These are phyloP conservation scores for Dendropsophus ebraccatus DNA, from an alignment of 2,113 vertebrate genomes.

Conservation along the genomic window DNA sequence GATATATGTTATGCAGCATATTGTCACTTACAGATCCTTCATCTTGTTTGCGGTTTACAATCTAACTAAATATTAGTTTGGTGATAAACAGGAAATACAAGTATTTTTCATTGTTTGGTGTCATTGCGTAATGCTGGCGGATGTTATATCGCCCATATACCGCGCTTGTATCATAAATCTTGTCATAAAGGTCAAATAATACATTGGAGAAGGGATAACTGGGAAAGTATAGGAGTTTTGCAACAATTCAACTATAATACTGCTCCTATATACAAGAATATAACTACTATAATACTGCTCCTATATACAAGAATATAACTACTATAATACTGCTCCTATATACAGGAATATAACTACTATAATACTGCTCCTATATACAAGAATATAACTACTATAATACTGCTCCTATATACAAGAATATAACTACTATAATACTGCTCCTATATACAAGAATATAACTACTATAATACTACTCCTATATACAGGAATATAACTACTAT, in stretches of 20 bases:
- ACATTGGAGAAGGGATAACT: neutral
- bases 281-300: slow-evolving; percentile 4
- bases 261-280: neutral
- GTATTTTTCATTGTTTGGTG: neutral
- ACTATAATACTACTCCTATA: no score
- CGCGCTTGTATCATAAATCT: neutral
- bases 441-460: no score
- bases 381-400: slow-evolving; percentile 7
- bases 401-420: neutral
- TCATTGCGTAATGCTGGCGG: neutral
- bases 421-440: neutral
- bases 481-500: no score
- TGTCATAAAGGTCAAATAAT: neutral
- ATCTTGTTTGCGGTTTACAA: neutral
- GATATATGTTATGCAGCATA: no score
- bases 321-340: neutral
- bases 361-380: neutral
- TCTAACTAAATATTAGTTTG: neutral
- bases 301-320: neutral
- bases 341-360: neutral
- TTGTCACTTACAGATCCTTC: no score
- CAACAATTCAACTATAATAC: slow-evolving; percentile 13
- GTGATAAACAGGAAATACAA: neutral
- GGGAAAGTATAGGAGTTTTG: no score
- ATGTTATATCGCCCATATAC: no score